Conservation (phyloP, 2,888 invertebrate species). For the Noctuana brunneofusca region DNA sequence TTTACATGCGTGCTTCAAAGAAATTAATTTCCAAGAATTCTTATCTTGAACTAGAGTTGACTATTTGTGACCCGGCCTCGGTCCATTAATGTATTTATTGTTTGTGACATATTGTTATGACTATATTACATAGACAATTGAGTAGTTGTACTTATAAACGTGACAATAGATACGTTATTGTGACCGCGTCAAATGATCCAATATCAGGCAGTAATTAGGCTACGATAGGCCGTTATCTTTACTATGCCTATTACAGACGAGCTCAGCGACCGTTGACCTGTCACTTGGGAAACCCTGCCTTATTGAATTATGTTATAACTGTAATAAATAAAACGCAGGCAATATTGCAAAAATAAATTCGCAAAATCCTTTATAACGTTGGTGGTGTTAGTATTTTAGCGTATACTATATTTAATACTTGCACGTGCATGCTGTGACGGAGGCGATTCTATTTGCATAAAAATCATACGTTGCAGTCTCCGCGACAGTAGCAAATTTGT, state of each 20-base stretch:
- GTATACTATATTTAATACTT: no score
- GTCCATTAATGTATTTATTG: neutral
- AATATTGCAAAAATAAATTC: no score
- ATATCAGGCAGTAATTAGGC: constrained; percentile 3
- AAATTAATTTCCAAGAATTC: neutral
- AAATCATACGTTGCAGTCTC: no score
- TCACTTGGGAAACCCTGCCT: neutral
- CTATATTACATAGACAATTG: no score
- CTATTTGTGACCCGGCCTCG: neutral
- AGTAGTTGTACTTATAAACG: neutral
- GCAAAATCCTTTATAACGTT: no score
- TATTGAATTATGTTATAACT: neutral
- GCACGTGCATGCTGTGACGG: no score
- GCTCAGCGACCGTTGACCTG: neutral
- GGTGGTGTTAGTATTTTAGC: no score
- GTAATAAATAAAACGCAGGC: neutral
- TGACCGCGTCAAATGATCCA: neutral
- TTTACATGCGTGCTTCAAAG: neutral
- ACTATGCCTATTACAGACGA: neutral
- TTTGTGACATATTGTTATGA: neutral
- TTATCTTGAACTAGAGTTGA: neutral
- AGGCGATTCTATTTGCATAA: no score
- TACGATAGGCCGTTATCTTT: constrained; percentile 7
- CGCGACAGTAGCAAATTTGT: no score
- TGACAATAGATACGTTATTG: neutral